Evolutionary conservation across 2,888 invertebrate species (phyloP).

Genomic region (Lymantria dispar): DNA sequence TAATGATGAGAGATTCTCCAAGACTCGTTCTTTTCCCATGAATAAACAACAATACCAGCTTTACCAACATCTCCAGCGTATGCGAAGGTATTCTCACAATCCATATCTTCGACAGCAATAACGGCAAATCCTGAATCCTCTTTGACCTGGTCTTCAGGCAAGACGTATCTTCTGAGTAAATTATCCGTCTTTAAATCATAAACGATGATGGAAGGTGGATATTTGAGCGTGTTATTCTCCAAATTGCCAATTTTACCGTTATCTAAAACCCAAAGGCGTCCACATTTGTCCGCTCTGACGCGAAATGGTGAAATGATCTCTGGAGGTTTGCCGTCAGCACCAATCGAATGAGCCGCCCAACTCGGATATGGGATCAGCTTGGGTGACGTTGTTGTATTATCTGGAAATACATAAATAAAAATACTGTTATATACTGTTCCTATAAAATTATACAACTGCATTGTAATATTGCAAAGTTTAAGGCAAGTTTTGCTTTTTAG

Average conservation of each 20-base stretch:
- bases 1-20: slow-evolving; percentile 89
- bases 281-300: slow-evolving; percentile 88
- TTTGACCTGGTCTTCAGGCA: slow-evolving; percentile 85
- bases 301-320: slow-evolving; percentile 89
- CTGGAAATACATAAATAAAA: slow-evolving; percentile 67
- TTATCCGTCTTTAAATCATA: slow-evolving; percentile 88
- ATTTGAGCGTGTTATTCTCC: slow-evolving; percentile 68
- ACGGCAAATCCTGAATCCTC: slow-evolving; percentile 87
- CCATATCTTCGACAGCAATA: slow-evolving; percentile 88
- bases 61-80: slow-evolving; percentile 88
- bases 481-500: no score
- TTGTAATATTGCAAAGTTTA: no score
- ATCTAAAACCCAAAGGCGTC: slow-evolving; percentile 90
- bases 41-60: slow-evolving; percentile 88
- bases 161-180: slow-evolving; percentile 84
- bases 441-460: no score
- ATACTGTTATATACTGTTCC: not conserved
- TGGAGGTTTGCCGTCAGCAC: slow-evolving; percentile 73
- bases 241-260: slow-evolving; percentile 86
- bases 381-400: slow-evolving; percentile 85
- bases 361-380: slow-evolving; percentile 89
- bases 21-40: slow-evolving; percentile 86
- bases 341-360: slow-evolving; percentile 88
- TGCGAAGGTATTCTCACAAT: slow-evolving; percentile 87
- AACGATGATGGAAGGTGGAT: slow-evolving; percentile 85